Evolutionary conservation across 2,797 vertebrate genomes (phyloP), one percentile per base, ranked within the genome.

Genomic region (Sebastes iracundus): DNA sequence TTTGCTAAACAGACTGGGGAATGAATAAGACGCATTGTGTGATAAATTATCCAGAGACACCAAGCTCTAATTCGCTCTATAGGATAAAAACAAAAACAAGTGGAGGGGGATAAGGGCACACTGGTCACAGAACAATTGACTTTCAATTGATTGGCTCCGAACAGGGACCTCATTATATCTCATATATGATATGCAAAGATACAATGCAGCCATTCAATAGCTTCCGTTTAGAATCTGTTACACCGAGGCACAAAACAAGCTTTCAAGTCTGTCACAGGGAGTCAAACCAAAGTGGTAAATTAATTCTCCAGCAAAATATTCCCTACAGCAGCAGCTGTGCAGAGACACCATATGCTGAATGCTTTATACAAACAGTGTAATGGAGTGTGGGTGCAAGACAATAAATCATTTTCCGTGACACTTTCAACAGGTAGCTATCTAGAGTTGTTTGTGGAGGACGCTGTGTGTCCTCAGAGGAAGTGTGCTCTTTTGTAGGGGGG

Each of bases 351-450:
- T 88, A 85, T 81, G 80, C 77, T 75, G 74, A 78, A 81, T 77
- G 69, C 78, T 80, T 83, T 89, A 86, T 81, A 87, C 79, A 90
- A 92, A 92, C 85, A 73, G 38, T 60, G 62, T 84, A 88, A 88
- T 79, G 78, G 80, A 87, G 82, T 71, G 69, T 53, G 59, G 55
- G 49, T 62, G 72, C 61, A 32, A 80, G 80, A 87, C 82, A 83
- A 86, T 92, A 87, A 85, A 92, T 91, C 66, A 90, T 89, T 76
- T 83, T 89, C 49, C 20, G 22, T 83, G 83, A 78, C 88, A 91
- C 64, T 75, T 83, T 87, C 85, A 90, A 88, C 85, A 88, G 86
- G 79, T 88, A 79, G 80, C 64, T 81, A 75, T 79, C 75, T 70
- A 1, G 62, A 72, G 73, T 74, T 72, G 55, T 89, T 86, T 60